These are phyloP conservation scores for Clanis bilineata DNA, from an alignment of 2,888 invertebrate species.

Conservation along the genomic window DNA sequence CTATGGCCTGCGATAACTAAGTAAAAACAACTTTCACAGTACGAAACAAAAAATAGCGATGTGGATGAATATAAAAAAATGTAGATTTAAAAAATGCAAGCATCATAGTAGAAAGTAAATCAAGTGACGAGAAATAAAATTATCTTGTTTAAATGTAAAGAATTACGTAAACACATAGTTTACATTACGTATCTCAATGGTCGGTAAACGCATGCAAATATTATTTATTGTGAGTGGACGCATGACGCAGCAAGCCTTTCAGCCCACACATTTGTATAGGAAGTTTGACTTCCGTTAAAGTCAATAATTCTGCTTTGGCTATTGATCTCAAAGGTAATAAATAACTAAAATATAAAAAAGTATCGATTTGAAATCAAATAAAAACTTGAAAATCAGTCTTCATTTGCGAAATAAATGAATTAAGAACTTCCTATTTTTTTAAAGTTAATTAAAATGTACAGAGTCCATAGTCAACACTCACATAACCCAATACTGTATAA, in stretches of 20 bases:
- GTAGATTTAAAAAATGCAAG: background rate
- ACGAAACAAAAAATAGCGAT: background rate
- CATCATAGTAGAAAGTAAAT: background rate
- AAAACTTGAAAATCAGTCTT: too few relatives aligned
- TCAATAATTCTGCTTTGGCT: background rate
- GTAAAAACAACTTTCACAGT: too few relatives aligned
- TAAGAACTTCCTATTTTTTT: too few relatives aligned
- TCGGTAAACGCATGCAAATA: background rate
- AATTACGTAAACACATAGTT: background rate
- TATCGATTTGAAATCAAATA: too few relatives aligned
- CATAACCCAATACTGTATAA: too few relatives aligned
- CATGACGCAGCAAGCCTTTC: background rate
- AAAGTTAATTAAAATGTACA: too few relatives aligned
- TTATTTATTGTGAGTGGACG: background rate
- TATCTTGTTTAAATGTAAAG: background rate
- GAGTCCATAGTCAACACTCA: too few relatives aligned
- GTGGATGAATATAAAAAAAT: background rate
- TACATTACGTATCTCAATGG: background rate
- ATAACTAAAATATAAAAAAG: too few relatives aligned
- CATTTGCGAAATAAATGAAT: too few relatives aligned
- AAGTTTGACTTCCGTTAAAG: background rate
- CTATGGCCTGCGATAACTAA: too few relatives aligned
- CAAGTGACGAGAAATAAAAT: background rate
- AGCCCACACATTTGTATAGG: background rate
- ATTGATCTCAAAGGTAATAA: too few relatives aligned